Percentiles rank a stretch among this genome's conserved stretches.
These are phyloP conservation scores for Selenia dentaria DNA, from an alignment of 2,888 invertebrate species.

Conservation along the genomic window DNA sequence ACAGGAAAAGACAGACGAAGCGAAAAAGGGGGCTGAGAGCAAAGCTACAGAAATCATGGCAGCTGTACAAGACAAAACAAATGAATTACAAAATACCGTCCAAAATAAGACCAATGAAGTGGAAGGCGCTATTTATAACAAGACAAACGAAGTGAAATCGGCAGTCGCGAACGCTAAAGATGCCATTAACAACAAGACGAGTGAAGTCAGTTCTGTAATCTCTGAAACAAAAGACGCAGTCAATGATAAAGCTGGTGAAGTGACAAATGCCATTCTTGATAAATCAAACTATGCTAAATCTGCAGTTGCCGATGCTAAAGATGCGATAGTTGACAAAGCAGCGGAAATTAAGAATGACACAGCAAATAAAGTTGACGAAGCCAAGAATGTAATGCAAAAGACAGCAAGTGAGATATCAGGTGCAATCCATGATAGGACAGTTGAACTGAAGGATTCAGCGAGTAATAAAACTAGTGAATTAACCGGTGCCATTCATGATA, in stretches of 20 bases:
- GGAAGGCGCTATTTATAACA: slow-evolving; percentile 32
- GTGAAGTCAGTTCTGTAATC: slow-evolving; percentile 43
- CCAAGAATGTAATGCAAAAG: slow-evolving; percentile 36
- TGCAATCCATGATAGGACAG: slow-evolving; percentile 43
- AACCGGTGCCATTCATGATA: slow-evolving; percentile 36
- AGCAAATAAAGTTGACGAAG: slow-evolving; percentile 32
- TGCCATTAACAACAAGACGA: slow-evolving; percentile 21
- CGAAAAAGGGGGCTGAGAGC: slow-evolving; percentile 39
- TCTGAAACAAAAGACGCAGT: slow-evolving; percentile 47
- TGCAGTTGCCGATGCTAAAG: slow-evolving; percentile 29
- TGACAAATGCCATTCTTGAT: slow-evolving; percentile 29
- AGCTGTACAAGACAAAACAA: slow-evolving; percentile 45
- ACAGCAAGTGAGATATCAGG: slow-evolving; percentile 45
- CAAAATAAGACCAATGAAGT: slow-evolving; percentile 33
- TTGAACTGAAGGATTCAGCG: slow-evolving; percentile 39
- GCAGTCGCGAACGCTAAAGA: slow-evolving; percentile 28
- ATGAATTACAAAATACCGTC: slow-evolving; percentile 45
- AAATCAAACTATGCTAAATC: slow-evolving; percentile 36
- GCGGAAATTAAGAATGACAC: slow-evolving; percentile 33
- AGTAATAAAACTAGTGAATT: slow-evolving; percentile 34
- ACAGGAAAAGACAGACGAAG: slow-evolving; percentile 45
- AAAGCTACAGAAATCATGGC: slow-evolving; percentile 44
- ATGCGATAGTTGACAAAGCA: slow-evolving; percentile 43
- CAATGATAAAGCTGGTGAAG: slow-evolving; percentile 32
- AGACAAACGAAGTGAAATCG: slow-evolving; percentile 33